Conservation (phyloP, 2,888 invertebrate genomes). For the Caenorhabditis sinica region DNA sequence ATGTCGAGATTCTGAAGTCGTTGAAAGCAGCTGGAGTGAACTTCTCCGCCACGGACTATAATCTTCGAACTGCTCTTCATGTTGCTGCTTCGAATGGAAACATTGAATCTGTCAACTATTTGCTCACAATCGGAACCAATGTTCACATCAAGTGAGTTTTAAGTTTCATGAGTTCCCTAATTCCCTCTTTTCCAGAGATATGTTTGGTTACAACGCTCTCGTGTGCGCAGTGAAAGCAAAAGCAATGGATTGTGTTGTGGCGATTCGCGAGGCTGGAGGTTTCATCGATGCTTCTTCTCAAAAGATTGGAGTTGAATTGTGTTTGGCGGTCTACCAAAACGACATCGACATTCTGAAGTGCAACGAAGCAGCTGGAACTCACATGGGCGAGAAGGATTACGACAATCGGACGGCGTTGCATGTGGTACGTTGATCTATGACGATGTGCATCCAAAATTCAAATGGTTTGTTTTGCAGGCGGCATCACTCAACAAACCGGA, state of each 20-base stretch:
- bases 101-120: conserved; percentile 88
- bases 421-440: conserved; percentile 72
- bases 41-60: conserved; percentile 89
- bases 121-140: conserved; percentile 90
- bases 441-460: neutral
- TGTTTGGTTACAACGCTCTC: conserved; percentile 86
- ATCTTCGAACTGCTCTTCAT: conserved; percentile 90
- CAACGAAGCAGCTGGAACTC: conserved; percentile 81
- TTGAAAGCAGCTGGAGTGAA: conserved; percentile 87
- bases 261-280: conserved; percentile 79
- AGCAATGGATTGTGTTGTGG: conserved; percentile 76
- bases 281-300: conserved; percentile 74
- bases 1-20: conserved; percentile 81
- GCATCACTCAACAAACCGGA: conserved; percentile 73
- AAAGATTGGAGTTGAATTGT: conserved; percentile 87
- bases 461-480: conserved; percentile 71
- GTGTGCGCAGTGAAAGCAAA: conserved; percentile 86
- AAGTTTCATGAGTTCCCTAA: neutral
- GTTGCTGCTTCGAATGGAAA: conserved; percentile 90
- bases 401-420: conserved; percentile 82
- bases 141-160: conserved; percentile 87
- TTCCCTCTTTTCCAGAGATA: conserved; percentile 76
- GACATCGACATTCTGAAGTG: conserved; percentile 84
- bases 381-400: conserved; percentile 79
- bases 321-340: conserved; percentile 85